Conservation (phyloP, 1,140 invertebrate genomes). For the Drosophila albomicans region DNA sequence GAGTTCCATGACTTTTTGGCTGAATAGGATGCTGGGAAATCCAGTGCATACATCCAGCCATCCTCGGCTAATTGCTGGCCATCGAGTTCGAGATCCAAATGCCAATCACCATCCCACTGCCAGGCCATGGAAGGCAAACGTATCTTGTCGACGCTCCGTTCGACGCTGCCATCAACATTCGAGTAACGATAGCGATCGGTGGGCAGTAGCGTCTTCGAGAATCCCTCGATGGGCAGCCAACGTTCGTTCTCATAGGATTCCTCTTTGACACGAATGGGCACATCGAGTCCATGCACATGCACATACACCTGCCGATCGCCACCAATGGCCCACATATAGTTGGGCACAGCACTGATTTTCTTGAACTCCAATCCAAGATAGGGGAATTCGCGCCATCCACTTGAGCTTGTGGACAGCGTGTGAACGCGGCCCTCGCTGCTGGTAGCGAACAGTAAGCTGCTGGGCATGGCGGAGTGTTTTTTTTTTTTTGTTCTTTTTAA, state of each 20-base stretch:
- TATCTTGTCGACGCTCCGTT: slow-evolving; percentile 92
- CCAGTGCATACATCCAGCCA: slow-evolving; percentile 97
- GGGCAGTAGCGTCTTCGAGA: slow-evolving; percentile 91
- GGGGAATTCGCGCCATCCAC: slow-evolving; percentile 93
- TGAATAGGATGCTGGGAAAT: slow-evolving; percentile 95
- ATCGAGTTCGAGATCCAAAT: slow-evolving; percentile 94
- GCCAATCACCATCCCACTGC: slow-evolving; percentile 98
- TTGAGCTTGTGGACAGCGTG: slow-evolving; percentile 90
- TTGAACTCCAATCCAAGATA: slow-evolving; percentile 95
- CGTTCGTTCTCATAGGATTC: slow-evolving; percentile 97
- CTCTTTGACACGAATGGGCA: slow-evolving; percentile 95
- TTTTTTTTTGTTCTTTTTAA: slow-evolving; percentile 7
- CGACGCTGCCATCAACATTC: slow-evolving; percentile 91
- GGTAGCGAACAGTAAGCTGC: slow-evolving; percentile 92
- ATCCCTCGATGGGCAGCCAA: slow-evolving; percentile 96
- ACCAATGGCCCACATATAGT: slow-evolving; percentile 96
- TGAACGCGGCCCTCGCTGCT: slow-evolving; percentile 95
- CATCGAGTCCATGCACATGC: slow-evolving; percentile 94
- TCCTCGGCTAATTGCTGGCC: slow-evolving; percentile 94
- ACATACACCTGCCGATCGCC: slow-evolving; percentile 96
- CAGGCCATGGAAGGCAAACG: slow-evolving; percentile 95
- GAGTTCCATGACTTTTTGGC: slow-evolving; percentile 95
- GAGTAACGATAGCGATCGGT: slow-evolving; percentile 95
- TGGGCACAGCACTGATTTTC: slow-evolving; percentile 92
- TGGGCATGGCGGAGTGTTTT: slow-evolving; percentile 86